These are phyloP conservation scores for Epirrhoe tristata DNA, from an alignment of 2,888 invertebrate species.

Conservation along the genomic window DNA sequence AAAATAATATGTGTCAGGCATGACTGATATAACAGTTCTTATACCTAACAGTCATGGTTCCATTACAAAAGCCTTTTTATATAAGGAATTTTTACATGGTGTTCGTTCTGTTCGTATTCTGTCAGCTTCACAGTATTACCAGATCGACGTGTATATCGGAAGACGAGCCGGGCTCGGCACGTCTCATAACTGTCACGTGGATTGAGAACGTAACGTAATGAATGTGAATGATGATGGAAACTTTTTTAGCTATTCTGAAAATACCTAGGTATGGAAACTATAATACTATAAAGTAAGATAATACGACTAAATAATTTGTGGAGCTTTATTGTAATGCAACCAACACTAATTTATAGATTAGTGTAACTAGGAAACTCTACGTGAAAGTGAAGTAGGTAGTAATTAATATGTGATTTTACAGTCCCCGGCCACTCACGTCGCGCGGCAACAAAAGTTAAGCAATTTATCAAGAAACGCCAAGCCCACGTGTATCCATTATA, in stretches of 20 bases:
- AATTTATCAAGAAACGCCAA: conserved; percentile 60
- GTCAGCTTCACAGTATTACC: conserved; percentile 36
- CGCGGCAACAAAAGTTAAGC: conserved; percentile 51
- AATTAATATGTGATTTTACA: conserved; percentile 32
- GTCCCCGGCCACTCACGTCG: conserved; percentile 35
- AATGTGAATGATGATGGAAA: conserved; percentile 4
- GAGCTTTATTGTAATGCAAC: too few relatives aligned
- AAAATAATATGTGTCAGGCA: too few relatives aligned
- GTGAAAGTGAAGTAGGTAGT: conserved; percentile 5
- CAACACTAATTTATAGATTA: too few relatives aligned
- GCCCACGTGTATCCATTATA: conserved; percentile 52
- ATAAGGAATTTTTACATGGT: too few relatives aligned
- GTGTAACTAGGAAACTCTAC: too few relatives aligned
- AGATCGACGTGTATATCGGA: conserved; percentile 33
- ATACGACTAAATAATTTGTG: too few relatives aligned
- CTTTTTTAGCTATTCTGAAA: too few relatives aligned
- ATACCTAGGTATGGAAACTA: too few relatives aligned
- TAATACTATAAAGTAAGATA: too few relatives aligned
- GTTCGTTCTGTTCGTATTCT: conserved; percentile 7
- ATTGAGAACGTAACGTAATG: conserved; percentile 3
- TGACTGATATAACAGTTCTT: too few relatives aligned
- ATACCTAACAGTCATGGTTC: too few relatives aligned
- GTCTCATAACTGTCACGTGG: conserved; percentile 12
- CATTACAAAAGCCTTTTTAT: too few relatives aligned
- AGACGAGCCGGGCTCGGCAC: conserved; percentile 30